Percentiles rank a stretch among this genome's conserved stretches.
These are phyloP conservation scores for Amaurobius ferox DNA, from an alignment of 2,888 invertebrate species.

Conservation along the genomic window DNA sequence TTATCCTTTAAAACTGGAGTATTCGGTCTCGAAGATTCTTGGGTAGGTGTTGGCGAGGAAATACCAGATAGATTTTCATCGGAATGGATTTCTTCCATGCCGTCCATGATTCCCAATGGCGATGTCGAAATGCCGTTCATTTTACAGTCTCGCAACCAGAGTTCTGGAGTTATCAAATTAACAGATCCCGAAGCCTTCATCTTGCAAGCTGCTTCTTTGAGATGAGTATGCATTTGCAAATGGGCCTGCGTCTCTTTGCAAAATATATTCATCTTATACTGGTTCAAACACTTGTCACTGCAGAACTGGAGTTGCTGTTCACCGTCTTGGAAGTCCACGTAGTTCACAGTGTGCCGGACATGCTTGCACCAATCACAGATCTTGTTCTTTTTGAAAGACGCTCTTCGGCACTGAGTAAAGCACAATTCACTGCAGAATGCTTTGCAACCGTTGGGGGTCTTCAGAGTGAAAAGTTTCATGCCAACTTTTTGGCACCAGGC, in stretches of 20 bases:
- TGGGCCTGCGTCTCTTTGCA: constrained; percentile 95
- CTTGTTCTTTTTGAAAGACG: constrained; percentile 85
- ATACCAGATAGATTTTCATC: constrained; percentile 54
- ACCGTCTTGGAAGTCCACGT: constrained; percentile 94
- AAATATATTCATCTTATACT: constrained; percentile 98
- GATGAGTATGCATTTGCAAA: constrained; percentile 87
- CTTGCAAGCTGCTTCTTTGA: constrained; percentile 78
- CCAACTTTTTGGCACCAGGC: constrained; percentile 78
- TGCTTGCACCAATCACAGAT: constrained; percentile 95
- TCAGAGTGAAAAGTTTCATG: constrained; percentile 77
- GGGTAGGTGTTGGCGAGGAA: constrained; percentile 23
- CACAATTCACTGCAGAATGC: constrained; percentile 91
- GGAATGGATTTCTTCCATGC: constrained; percentile 45
- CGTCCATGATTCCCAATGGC: constrained; percentile 41
- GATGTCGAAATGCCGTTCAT: constrained; percentile 46
- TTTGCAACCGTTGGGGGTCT: constrained; percentile 76
- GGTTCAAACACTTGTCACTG: constrained; percentile 94
- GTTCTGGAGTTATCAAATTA: constrained; percentile 89
- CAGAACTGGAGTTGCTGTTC: constrained; percentile 92
- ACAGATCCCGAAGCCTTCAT: constrained; percentile 63
- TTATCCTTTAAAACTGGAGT: constrained; percentile 5
- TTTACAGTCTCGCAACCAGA: constrained; percentile 89
- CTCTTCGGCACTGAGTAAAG: constrained; percentile 91
- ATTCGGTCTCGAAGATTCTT: constrained; percentile 39
- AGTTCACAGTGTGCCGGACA: constrained; percentile 91